These are phyloP conservation scores for Hepsetus odoe DNA, from an alignment of 2,113 vertebrate genomes.

Conservation along the genomic window DNA sequence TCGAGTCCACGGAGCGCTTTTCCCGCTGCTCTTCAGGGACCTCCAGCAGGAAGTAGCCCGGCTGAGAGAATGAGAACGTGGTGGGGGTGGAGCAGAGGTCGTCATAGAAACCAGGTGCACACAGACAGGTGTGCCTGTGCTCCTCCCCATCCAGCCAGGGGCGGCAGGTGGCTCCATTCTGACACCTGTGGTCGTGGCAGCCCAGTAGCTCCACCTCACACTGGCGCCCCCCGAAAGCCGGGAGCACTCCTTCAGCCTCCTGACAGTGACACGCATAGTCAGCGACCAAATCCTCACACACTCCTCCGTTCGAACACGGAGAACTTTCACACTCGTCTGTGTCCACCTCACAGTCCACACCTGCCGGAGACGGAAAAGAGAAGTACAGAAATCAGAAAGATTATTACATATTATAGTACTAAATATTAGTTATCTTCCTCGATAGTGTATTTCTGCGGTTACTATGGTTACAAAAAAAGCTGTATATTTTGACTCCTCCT, in stretches of 20 bases:
- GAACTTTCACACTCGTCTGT: slow-evolving; percentile 86
- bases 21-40: slow-evolving; percentile 58
- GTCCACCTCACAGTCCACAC: slow-evolving; percentile 82
- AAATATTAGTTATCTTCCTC: no score
- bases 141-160: slow-evolving; percentile 75
- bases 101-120: slow-evolving; percentile 84
- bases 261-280: slow-evolving; percentile 85
- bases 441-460: no score
- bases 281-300: slow-evolving; percentile 82
- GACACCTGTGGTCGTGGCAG: slow-evolving; percentile 82
- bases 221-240: slow-evolving; percentile 83
- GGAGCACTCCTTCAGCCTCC: slow-evolving; percentile 65
- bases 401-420: background rate
- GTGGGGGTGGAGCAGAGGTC: slow-evolving; percentile 82
- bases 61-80: slow-evolving; percentile 86
- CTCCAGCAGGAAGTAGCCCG: slow-evolving; percentile 75
- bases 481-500: no score
- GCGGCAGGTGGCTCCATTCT: slow-evolving; percentile 83
- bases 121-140: slow-evolving; percentile 82
- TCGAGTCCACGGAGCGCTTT: slow-evolving; percentile 54
- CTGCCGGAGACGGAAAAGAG: slow-evolving; percentile 74
- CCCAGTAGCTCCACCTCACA: slow-evolving; percentile 83
- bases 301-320: slow-evolving; percentile 83
- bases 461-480: no score
- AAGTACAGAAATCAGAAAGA: background rate